Base-by-base conservation (phyloP, 2,888 invertebrate genomes). In the Cerastoderma edule region DNA sequence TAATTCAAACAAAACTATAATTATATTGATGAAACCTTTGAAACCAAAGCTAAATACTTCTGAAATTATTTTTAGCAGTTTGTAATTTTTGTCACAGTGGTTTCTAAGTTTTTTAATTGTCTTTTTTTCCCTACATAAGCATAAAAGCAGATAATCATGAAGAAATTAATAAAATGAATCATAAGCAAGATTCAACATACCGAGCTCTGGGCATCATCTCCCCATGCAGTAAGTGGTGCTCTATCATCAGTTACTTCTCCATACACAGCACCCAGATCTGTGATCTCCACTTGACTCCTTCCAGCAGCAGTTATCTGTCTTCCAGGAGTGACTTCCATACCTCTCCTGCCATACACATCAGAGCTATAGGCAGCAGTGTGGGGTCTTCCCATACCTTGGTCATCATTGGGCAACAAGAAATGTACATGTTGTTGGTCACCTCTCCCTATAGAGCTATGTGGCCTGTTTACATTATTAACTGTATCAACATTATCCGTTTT, bases 401-500 rank as follows among this genome's bases (percentile, higher is more conserved):
- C 60, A 39, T 60, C 60, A 4, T 39, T 39, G 24, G 60, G 60
- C 30, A 60, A 39, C 39, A 60, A 39, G 39, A 60, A 60, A 60
- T 60, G 60, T 13, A 60, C 60, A 10, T 39, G 35, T 33, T 60
- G 60, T 39, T n/a, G n/a, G n/a, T 8, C 32, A 60, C 60, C 60
- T 60, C 60, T 35, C 35, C 27, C 60, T 60, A 60, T 39, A 10
- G 60, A 60, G 19, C 60, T 60, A 27, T 60, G 60, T n/a, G 60
- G 60, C 39, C 60, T 60, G 60, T 60, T 60, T 24, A 60, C 60
- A 60, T 60, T 60, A 24, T 60, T 60, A 8, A 39, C 39, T 24
- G 35, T 39, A 13, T 8, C 30, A 22, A 19, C 13, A 19, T 60
- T 39, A 39, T 39, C 39, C 39, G 39, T 39, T 19, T 60, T 60